Base-by-base conservation (phyloP, 2,113 vertebrate species). In the Serinus canaria region DNA sequence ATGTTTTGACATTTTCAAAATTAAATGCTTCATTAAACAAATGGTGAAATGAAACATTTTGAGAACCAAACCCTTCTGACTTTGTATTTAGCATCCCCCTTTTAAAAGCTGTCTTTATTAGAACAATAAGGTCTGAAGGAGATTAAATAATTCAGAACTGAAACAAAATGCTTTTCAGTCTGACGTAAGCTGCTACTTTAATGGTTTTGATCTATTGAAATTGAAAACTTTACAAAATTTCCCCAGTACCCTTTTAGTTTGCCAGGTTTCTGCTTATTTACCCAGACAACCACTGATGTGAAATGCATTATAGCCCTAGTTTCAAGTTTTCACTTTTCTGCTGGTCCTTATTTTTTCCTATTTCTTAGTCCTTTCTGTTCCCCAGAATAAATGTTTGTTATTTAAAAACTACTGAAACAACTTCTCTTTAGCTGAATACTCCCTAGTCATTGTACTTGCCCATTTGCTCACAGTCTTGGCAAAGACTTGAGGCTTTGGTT, bases 1-100 rank as follows among this genome's bases (percentile, higher is more conserved):
- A 90, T 60, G 4, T 85, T 96, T 90, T 96, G 66, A 87, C 78
- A 79, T 92, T 87, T 90, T 79, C 35, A 85, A 63, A 96, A 87
- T 41, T 1, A 75, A 93, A 46, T 68, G 18, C 30, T 87, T 82
- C 44, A 67, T 87, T 92, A 78, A 92, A 82, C 47, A 87, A 87
- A 90, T 33, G 8, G 30, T 39, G 23, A 37, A 90, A 63, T 15
- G 8, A 44, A 89, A 60, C 6, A 21, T 78, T 84, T 63, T 43
- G 33, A 79, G 52, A 82, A 85, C 27, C 2, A 75, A 93, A 63
- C 11, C 2, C 6, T 74, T 74, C 8, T 25, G n/a, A 66, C 21
- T 78, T 33, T 19, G 6, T 66, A 28, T 62, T 87, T 89, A 73
- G 20, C 3, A 3, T 6, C 18, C 4, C 2, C 16, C 6, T 31